Conservation (phyloP, 1,140 invertebrate species). For the Chlorops oryzae region DNA sequence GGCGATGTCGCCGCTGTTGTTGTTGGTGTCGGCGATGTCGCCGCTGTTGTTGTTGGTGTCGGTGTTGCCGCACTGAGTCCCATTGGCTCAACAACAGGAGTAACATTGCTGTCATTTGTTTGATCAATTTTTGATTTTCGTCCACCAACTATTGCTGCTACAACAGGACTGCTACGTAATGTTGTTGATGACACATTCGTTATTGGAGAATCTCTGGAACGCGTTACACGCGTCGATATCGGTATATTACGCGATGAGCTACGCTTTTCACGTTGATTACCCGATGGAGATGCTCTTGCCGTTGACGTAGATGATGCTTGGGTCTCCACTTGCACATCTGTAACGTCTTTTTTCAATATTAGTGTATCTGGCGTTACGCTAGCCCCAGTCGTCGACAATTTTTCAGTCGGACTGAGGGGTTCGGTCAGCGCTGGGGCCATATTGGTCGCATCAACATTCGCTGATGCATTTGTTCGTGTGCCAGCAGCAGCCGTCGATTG, state of each 20-base stretch:
- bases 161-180: conserved; percentile 1
- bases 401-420: conserved; percentile 46
- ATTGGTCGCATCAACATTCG: too few relatives aligned
- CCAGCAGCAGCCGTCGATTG: too few relatives aligned
- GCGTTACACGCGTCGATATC: conserved; percentile 32
- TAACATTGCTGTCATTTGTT: neutral
- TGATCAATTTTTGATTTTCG: conserved; percentile 6
- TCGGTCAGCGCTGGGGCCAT: conserved; percentile 57
- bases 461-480: too few relatives aligned
- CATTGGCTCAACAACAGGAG: conserved; percentile 29
- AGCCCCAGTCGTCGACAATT: conserved; percentile 33
- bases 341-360: neutral
- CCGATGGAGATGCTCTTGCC: conserved; percentile 1
- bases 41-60: conserved; percentile 10
- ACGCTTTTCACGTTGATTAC: neutral
- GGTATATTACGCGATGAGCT: neutral
- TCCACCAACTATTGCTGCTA: too few relatives aligned
- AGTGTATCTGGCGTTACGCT: conserved; percentile 24
- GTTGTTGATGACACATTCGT: conserved; percentile 16
- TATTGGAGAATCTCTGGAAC: conserved; percentile 28
- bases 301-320: neutral
- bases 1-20: too few relatives aligned
- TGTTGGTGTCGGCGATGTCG: too few relatives aligned
- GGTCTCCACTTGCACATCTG: conserved; percentile 1
- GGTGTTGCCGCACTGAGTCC: conserved; percentile 29